phyloP scores from a whole-genome alignment of 2,888 invertebrate genomes.

The Saturnia japonica region DNA sequence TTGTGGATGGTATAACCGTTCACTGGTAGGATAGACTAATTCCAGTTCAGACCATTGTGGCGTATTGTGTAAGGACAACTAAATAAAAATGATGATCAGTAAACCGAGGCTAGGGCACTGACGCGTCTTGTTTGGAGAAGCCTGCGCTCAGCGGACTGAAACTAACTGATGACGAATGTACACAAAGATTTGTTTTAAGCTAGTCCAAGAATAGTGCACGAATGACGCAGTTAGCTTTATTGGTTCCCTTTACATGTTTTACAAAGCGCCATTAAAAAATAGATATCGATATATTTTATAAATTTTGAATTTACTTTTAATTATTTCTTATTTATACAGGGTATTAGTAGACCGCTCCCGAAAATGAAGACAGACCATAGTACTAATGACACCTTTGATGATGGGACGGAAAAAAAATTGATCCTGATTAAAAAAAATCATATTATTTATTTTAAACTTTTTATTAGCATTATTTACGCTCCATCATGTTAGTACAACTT shows the following conservation, averaged over 20 bases:
- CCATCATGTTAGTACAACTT: too few relatives aligned
- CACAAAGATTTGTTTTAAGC: slow-evolving; percentile 17
- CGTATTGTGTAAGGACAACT: neutral
- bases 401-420: too few relatives aligned
- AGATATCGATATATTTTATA: slow-evolving; percentile 38
- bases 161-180: slow-evolving; percentile 12
- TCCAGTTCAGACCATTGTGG: neutral
- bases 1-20: too few relatives aligned
- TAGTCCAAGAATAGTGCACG: slow-evolving; percentile 26
- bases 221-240: slow-evolving; percentile 49
- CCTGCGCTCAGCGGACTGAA: slow-evolving; percentile 11
- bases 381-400: too few relatives aligned
- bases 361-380: too few relatives aligned
- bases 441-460: too few relatives aligned
- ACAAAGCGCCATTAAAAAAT: slow-evolving; percentile 45
- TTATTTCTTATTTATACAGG: too few relatives aligned
- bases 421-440: too few relatives aligned
- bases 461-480: too few relatives aligned
- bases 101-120: slow-evolving; percentile 3
- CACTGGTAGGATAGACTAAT: neutral
- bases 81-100: neutral
- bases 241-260: slow-evolving; percentile 44
- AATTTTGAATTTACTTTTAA: neutral
- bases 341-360: too few relatives aligned
- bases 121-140: slow-evolving; percentile 11